Evolutionary conservation across 2,113 vertebrate species (phyloP).

Genomic region (Nothoprocta pentlandii): DNA sequence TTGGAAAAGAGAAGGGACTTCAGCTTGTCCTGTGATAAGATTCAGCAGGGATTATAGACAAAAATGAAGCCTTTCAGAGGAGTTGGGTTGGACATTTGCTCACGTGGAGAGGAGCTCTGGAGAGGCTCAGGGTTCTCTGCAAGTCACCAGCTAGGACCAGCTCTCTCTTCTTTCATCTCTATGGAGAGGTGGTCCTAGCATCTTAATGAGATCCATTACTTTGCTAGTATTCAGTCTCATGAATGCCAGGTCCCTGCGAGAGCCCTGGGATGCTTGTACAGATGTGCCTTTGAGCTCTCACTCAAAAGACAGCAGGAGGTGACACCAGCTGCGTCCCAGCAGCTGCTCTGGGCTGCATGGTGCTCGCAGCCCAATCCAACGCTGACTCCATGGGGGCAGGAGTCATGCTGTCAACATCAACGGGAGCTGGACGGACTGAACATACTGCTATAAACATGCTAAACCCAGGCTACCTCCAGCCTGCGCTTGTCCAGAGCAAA

Average conservation of each 20-base stretch:
- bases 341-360: background rate
- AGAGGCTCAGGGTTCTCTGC: background rate
- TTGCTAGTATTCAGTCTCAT: background rate
- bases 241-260: background rate
- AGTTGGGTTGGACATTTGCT: background rate
- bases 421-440: too few relatives aligned
- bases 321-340: background rate
- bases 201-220: background rate
- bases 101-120: background rate
- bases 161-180: background rate
- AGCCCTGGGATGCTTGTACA: background rate
- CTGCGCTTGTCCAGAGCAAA: too few relatives aligned
- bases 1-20: background rate
- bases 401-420: background rate
- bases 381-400: too few relatives aligned
- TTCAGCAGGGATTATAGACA: background rate
- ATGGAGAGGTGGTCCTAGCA: background rate
- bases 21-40: background rate
- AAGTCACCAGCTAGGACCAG: background rate
- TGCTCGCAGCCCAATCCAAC: background rate
- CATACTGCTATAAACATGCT: too few relatives aligned
- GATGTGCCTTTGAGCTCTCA: background rate
- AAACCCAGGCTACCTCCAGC: too few relatives aligned
- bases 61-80: background rate
- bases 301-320: too few relatives aligned